Conservation (phyloP, 2,113 vertebrate genomes). For the Sinocyclocheilus anshuiensis region DNA sequence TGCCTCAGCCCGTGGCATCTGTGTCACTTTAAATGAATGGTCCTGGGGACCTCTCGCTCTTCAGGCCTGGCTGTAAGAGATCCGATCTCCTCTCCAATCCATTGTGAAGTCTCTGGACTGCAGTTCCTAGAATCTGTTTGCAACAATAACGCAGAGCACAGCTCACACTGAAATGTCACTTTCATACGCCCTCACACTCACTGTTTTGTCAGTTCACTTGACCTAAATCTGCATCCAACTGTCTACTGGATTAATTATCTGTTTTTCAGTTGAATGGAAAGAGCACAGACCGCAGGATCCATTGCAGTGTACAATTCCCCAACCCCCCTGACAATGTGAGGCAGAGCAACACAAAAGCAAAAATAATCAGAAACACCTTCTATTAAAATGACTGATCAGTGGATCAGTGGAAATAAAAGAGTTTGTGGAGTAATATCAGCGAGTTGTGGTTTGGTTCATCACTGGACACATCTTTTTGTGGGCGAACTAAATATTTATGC, state of each 20-base stretch:
- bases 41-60: neutral
- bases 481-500: neutral
- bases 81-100: neutral
- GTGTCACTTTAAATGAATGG: constrained; percentile 32
- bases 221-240: constrained; percentile 31
- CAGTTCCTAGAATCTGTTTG: neutral
- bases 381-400: neutral
- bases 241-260: constrained; percentile 40
- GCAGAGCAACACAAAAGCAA: neutral
- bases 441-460: constrained; percentile 5
- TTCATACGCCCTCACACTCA: neutral
- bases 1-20: constrained; percentile 15
- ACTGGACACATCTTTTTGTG: neutral
- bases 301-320: neutral
- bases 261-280: constrained; percentile 35
- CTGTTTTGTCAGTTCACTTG: constrained; percentile 26
- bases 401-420: constrained; percentile 4
- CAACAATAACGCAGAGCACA: neutral
- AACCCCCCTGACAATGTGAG: neutral
- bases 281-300: constrained; percentile 17
- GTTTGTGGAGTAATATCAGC: neutral
- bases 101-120: neutral
- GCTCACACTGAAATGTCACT: constrained; percentile 10
- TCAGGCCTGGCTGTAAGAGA: constrained; percentile 18
- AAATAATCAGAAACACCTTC: neutral